These are phyloP conservation scores for Ophion obscuratus DNA, from an alignment of 2,888 invertebrate species.

Conservation along the genomic window DNA sequence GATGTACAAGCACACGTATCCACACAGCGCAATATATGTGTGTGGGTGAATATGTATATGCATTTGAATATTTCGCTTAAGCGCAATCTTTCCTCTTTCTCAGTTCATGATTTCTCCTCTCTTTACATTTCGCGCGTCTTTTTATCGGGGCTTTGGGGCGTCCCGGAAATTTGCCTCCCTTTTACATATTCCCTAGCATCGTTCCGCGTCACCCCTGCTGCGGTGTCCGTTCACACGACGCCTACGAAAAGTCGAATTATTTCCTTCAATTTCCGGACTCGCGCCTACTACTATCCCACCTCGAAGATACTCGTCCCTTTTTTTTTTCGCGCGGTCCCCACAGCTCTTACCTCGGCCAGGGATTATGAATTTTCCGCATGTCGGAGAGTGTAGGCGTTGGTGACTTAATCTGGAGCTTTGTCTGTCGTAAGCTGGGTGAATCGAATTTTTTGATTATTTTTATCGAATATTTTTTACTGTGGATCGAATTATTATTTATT, in stretches of 20 bases:
- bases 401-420: no score
- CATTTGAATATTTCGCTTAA: conserved; percentile 33
- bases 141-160: background rate
- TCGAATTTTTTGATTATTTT: background rate
- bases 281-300: background rate
- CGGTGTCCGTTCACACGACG: background rate
- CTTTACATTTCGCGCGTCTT: background rate
- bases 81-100: conserved; percentile 41
- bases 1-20: background rate
- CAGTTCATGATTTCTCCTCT: conserved; percentile 17
- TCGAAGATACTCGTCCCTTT: background rate
- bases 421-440: background rate
- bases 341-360: background rate
- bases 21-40: background rate
- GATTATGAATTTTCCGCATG: background rate
- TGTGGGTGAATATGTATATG: conserved; percentile 1
- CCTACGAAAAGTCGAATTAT: conserved; percentile 16
- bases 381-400: background rate
- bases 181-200: conserved; percentile 1
- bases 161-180: conserved; percentile 2
- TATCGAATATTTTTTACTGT: background rate
- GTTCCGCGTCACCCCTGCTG: background rate
- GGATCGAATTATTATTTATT: background rate
- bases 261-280: background rate
- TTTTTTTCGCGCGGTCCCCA: background rate